Evolutionary conservation across 1,140 invertebrate genomes (phyloP), one percentile per base, ranked within the genome.

Genomic region (Hesperophylax magnus): DNA sequence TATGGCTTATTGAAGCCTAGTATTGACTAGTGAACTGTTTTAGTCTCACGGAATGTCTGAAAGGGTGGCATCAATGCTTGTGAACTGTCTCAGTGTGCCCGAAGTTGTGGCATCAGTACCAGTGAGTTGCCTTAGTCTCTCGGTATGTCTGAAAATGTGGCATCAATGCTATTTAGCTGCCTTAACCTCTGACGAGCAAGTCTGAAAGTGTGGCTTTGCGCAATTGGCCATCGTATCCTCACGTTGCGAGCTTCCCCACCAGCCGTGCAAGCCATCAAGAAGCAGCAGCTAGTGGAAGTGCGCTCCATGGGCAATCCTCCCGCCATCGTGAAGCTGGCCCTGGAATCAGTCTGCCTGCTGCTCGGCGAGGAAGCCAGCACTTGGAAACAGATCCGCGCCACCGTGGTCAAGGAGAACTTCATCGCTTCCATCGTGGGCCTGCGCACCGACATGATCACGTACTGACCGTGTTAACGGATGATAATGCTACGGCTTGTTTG

Each of bases 391-490:
- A 98, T 99, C 88, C 93, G 97, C 71, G 93, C 95, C 58, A 94
- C 98, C 82, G 95, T 99, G 84, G 98, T 99, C 93, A 94, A 96
- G 89, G 98, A 99, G 87, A 98, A 98, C 91, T 99, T 99, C 91
- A 99, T 99, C 89, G 94, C 96, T 34, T 97, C 96, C 80, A 99
- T 99, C 89, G 96, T 99, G 89, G 98, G 99, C 92, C 99, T 99
- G 93, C 94, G 95, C 88, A 98, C 97, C 82, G 96, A 98, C 87
- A 93, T 95, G 87, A 95, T 99, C 88, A 95, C 94, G 95, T 98
- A 71, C 67, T 52, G 39, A 47, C 39, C 9, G 8, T 0, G 11
- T 47, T 47, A 8, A 47, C 11, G 39, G 39, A 14, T 14, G 39
- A 14, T 47, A 8, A 47, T 14, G 27, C 27, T 27, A 47, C 39